Percentiles rank a stretch among this genome's conserved stretches.
Evolutionary conservation across 2,113 vertebrate genomes (phyloP).

Genomic region (Chloropsis cyanopogon): DNA sequence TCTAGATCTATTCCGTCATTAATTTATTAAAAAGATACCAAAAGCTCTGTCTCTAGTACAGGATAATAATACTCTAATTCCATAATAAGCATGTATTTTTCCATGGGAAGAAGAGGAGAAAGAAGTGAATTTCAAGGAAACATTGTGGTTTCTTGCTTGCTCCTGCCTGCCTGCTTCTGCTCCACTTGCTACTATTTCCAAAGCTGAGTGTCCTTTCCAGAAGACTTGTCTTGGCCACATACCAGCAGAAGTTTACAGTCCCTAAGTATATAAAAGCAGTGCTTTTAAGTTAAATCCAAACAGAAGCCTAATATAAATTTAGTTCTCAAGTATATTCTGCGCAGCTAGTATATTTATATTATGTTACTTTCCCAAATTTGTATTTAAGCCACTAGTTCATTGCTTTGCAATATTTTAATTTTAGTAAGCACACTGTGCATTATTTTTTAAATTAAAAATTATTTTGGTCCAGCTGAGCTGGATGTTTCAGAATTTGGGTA

Average conservation of each 20-base stretch:
- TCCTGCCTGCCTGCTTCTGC: not conserved
- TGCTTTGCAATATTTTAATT: not conserved
- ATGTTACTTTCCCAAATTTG: not conserved
- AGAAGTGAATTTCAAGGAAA: not conserved
- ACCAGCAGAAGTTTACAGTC: not conserved
- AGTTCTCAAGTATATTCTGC: not conserved
- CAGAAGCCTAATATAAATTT: not conserved
- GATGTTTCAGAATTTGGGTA: not conserved
- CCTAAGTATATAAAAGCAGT: not conserved
- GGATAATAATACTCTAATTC: not conserved
- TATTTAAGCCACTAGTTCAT: not conserved
- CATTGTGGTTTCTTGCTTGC: not conserved
- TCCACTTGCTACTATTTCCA: not conserved
- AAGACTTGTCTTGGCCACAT: not conserved
- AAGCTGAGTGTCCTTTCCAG: not conserved
- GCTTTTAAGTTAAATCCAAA: slow-evolving; percentile 7
- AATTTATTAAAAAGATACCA: not conserved
- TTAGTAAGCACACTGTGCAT: not conserved
- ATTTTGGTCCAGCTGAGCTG: not conserved
- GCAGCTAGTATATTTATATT: not conserved
- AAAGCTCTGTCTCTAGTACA: not conserved
- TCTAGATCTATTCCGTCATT: not conserved
- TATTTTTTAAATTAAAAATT: not conserved
- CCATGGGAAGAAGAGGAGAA: not conserved
- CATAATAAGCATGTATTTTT: not conserved